Evolutionary conservation across 2,113 vertebrate species (phyloP), one percentile per base, ranked within the genome.

Genomic region (Silurus glanis): DNA sequence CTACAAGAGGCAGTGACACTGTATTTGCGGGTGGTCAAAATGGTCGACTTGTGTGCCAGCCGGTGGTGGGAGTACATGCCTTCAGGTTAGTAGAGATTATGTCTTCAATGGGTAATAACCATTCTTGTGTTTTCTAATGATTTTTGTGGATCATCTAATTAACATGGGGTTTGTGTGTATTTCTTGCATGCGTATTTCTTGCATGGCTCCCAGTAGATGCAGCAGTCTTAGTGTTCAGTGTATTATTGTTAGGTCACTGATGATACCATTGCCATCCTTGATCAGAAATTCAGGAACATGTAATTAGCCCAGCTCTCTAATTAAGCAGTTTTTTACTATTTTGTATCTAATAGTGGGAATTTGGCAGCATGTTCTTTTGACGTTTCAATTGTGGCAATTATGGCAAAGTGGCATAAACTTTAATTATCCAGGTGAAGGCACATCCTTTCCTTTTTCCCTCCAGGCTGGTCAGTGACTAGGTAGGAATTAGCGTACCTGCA

Each of bases 51-150:
- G 1, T 99, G 98, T 91, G 98, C 97, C 45, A 97, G 97, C 45
- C 96, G 96, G 10, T 99, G 98, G 98, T 99, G 98, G 98, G 98
- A 99, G 88, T 99, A 98, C 89, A 99, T 99, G 98, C 98, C 98
- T 62, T 97, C 97, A 94, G 98, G 98, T 98, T 91, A 94, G 95
- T 93, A 79, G 23, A 10, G 7, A 23, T 12, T 71, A n/a, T 67
- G 78, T 0, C 9, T 21, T 13, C 23, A n/a, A 59, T 58, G 17
- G 9, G 25, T 37, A 45, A 23, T 72, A 21, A n/a, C 23, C 21
- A 74, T 47, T 5, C 6, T 19, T 74, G 25, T 69, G 45, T 49
- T 74, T 74, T 74, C 45, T 23, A 9, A 51, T 51, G 19, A 5
- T 51, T 49, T 23, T 23, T 51, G 21, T 51, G 49, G 19, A 74